Conservation (phyloP, 2,888 invertebrate species). For the Myopa testacea region DNA sequence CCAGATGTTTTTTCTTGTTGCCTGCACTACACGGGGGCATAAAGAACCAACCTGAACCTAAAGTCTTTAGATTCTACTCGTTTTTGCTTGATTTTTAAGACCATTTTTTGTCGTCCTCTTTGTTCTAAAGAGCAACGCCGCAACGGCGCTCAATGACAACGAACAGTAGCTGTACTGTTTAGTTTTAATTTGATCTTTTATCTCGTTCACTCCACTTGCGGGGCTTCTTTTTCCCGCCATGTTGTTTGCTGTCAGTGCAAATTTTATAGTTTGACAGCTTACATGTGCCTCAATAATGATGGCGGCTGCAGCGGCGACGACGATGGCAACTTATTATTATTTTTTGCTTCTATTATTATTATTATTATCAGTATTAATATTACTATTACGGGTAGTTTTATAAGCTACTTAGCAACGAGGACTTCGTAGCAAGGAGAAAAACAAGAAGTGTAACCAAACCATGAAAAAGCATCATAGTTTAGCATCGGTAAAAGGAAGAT, state of each 20-base stretch:
- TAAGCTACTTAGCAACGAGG: neutral
- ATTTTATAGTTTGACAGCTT: conserved; percentile 66
- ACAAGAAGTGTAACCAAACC: too few species aligned
- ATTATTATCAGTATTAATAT: neutral
- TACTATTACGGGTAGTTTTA: neutral
- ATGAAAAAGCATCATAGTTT: too few species aligned
- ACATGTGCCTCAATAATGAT: conserved; percentile 53
- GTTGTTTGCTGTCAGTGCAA: conserved; percentile 65
- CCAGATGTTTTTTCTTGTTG: neutral
- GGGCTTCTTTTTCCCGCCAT: conserved; percentile 49
- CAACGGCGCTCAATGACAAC: conserved; percentile 2
- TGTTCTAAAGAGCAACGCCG: conserved; percentile 1
- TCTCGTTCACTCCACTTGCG: neutral
- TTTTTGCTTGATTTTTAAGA: neutral
- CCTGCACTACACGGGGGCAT: neutral
- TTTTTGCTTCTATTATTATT: neutral
- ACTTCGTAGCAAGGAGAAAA: too few species aligned
- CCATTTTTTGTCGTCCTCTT: neutral
- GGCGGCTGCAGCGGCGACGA: neutral
- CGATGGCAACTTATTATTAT: neutral
- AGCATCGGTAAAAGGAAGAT: too few species aligned
- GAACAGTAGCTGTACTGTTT: conserved; percentile 6
- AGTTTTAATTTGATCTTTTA: conserved; percentile 6
- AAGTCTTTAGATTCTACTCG: neutral
- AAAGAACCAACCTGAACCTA: neutral